A percentile compares a stretch with the other conserved stretches of the same genome.
phyloP scores from a whole-genome alignment of 2,797 vertebrate species.

The Amniataba percoides region DNA sequence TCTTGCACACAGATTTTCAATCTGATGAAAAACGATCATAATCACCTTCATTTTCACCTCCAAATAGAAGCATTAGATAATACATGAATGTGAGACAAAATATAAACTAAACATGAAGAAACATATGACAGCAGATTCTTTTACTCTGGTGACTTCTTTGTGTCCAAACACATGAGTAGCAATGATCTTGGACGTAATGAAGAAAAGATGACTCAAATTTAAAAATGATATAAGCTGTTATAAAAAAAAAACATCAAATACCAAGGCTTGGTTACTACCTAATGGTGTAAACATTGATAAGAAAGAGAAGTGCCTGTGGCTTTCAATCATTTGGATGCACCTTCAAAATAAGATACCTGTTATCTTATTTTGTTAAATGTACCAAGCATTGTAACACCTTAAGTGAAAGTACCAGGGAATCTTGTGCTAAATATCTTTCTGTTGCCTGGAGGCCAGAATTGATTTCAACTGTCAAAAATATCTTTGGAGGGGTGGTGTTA shows the following conservation, averaged over 20 bases:
- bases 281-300: neutral
- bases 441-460: neutral
- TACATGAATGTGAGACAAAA: neutral
- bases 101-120: neutral
- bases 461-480: constrained; percentile 2
- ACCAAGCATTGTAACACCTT: neutral
- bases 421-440: neutral
- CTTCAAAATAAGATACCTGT: neutral
- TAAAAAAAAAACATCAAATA: too few relatives aligned
- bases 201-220: too few relatives aligned
- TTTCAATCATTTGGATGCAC: constrained; percentile 4
- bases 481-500: neutral
- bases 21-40: too few relatives aligned
- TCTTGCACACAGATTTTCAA: too few relatives aligned
- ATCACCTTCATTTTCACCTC: constrained; percentile 2
- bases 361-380: neutral
- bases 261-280: too few relatives aligned
- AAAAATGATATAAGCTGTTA: too few relatives aligned
- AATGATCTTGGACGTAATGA: too few relatives aligned
- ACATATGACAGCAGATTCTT: neutral
- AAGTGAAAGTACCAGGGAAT: constrained; percentile 4
- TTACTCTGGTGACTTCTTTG: neutral
- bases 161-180: neutral
- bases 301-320: neutral
- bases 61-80: neutral